Base-by-base conservation (phyloP, 2,113 vertebrate genomes). In the Zosterops borbonicus region DNA sequence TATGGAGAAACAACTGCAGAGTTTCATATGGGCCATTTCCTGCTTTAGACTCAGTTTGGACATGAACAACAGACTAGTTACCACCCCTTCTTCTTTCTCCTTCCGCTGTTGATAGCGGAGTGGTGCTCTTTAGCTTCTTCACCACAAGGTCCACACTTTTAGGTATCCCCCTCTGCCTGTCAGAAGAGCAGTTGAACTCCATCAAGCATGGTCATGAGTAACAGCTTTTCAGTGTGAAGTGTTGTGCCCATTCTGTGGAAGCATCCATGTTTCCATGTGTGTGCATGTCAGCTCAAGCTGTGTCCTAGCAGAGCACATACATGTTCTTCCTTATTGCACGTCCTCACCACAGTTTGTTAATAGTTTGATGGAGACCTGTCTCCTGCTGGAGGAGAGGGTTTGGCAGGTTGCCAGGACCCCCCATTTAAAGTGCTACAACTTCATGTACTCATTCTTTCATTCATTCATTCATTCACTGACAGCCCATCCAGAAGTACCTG, bases 251-350 rank as follows among this genome's bases (percentile, higher is more conserved):
- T 50, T 92, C 39, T 50, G 1, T 18, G 67, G 47, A 20, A 46
- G 25, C 35, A 33, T 63, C 44, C 44, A 2, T 2, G 0, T 79
- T 94, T 71, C 42, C 12, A 4, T 23, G 7, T 33, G 17, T 2
- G 3, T 41, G 16, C 31, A 1, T 18, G 22, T n/a, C 41, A 37
- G 31, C 42, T 84, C 69, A 78, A 2, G 42, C 67, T 42, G 31
- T 70, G 24, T 68, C 47, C 60, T 62, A 39, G 46, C 15, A 76
- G 20, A 39, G 7, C 27, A 25, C 0, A 0, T 73, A 12, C 0
- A 0, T 46, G 5, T 41, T 89, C 53, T 33, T 68, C n/a, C 59
- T 17, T 17, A 14, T 0, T n/a, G 41, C 31, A 33, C 0, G 0
- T 68, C 18, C 25, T 77, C 17, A 12, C 29, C 5, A 4, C 28